Base-by-base conservation (phyloP, 2,888 invertebrate genomes). In the Dascillus cervinus region DNA sequence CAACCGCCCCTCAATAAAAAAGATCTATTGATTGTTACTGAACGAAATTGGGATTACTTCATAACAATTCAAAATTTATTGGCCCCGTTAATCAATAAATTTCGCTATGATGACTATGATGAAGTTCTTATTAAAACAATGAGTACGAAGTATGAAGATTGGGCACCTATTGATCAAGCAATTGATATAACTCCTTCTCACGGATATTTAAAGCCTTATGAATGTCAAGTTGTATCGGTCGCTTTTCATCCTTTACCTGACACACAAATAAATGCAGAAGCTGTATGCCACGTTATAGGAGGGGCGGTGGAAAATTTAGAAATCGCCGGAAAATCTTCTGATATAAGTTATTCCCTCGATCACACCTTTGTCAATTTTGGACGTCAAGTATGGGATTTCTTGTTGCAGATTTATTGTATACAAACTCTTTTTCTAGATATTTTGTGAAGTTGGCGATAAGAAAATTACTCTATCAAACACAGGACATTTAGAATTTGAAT, bases 271-370 rank as follows among this genome's bases (percentile, higher is more conserved):
- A 58, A 60, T 31, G 72, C 69, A n/a, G 47, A 54, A 13, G 56
- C 71, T 1, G 59, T 69, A 36, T 76, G 74, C 49, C 65, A 71
- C 41, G 67, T 78, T 13, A 49, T 69, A 17, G 75, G 72, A 4
- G 79, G 79, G 1, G 73, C 73, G 2, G 47, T 70, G 0, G 73
- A 77, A 57, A 43, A 51, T 1, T 52, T 78, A 13, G 34, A 53
- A 19, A 57, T 79, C 2, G 58, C 56, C 1, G 78, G 73, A 1
- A 65, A 63, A 49, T 69, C 72, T 34, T 70, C 73, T 3, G 62
- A 66, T 32, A 56, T 76, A 29, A 60, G 62, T 37, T 78, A 71
- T 44, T 54, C 54, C 20, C 53, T 78, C 15, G 69, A 70, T 41
- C 65, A 48, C 26, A 44, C 44, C 5, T 30, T 42, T 1, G 54